Base-by-base conservation (phyloP, 2,113 vertebrate genomes). In the Holacanthus passer region DNA sequence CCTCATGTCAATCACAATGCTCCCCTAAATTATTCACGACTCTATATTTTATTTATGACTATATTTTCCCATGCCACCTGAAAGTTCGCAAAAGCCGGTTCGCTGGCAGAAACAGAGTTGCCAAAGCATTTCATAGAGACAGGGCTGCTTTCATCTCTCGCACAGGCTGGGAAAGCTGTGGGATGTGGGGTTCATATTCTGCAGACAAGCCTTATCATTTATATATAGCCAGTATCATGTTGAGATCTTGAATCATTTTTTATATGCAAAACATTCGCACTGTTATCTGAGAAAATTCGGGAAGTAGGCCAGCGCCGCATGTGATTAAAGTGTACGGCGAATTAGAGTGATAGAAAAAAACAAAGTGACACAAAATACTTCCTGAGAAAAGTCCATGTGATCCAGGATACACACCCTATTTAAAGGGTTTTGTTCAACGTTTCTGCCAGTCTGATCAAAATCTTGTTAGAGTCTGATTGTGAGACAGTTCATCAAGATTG, bases 21-120 rank as follows among this genome's bases (percentile, higher is more conserved):
- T 87, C 53, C 32, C 52, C 87, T 95, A 89, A 95, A 96, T 95
- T 93, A 96, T 95, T 95, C 94, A 95, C 90, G 60, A 37, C 77
- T 77, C 62, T 82, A 91, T 95, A 90, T 94, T 95, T 95, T 95
- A 95, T 96, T 94, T 94, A 95, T 94, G 93, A 91, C 88, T 90
- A 82, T 85, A 93, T 95, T 95, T 95, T 93, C 94, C 94, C 93
- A 93, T 92, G 94, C 89, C 83, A 94, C 91, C 90, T 90, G 83
- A 92, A 95, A 93, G 92, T 95, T 95, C 80, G 88, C 85, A 89
- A 86, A 91, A 94, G 92, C 82, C 39, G 37, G 75, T 88, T 91
- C 87, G 93, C 87, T 92, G 94, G 88, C 90, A 92, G 92, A 91
- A 87, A 91, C 89, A 79, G 93, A 91, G 85, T 90, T 91, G 92